Percentiles rank a stretch among this genome's conserved stretches.
phyloP scores from a whole-genome alignment of 2,797 vertebrate species.

The Staurois parvus region DNA sequence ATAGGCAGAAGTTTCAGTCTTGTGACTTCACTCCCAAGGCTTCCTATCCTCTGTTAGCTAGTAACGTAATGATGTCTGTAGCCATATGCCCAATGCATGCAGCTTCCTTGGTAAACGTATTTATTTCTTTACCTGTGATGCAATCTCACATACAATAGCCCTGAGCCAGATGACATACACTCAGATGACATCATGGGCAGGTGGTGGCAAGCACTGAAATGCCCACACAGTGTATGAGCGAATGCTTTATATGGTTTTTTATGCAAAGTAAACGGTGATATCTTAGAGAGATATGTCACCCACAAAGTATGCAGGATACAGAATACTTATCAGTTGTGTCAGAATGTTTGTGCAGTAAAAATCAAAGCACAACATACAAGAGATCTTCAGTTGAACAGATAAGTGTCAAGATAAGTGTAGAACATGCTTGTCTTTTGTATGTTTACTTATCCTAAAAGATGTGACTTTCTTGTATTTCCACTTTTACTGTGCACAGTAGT shows the following conservation, averaged over 20 bases:
- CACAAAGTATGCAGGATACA: constrained; percentile 33
- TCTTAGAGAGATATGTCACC: constrained; percentile 22
- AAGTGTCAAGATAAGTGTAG: constrained; percentile 8
- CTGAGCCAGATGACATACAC: constrained; percentile 46
- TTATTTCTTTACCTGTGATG: constrained; percentile 56
- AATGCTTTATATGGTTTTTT: constrained; percentile 44
- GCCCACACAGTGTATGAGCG: constrained; percentile 39
- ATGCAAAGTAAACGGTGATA: constrained; percentile 42
- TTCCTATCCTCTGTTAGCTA: background rate
- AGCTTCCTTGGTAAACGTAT: constrained; percentile 15
- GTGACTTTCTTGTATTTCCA: background rate
- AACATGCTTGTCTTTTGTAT: background rate
- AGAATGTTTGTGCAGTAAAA: background rate
- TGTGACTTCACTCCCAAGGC: background rate
- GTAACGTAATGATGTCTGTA: background rate
- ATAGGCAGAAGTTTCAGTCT: background rate
- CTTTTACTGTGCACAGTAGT: background rate
- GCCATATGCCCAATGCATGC: constrained; percentile 18
- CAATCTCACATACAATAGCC: constrained; percentile 41
- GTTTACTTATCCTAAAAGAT: background rate
- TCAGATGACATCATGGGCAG: constrained; percentile 55
- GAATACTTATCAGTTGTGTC: constrained; percentile 3
- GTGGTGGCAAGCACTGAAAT: constrained; percentile 43
- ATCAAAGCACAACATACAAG: background rate
- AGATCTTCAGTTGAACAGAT: background rate